Conservation (phyloP, 2,797 vertebrate genomes). For the Sebastes minor region DNA sequence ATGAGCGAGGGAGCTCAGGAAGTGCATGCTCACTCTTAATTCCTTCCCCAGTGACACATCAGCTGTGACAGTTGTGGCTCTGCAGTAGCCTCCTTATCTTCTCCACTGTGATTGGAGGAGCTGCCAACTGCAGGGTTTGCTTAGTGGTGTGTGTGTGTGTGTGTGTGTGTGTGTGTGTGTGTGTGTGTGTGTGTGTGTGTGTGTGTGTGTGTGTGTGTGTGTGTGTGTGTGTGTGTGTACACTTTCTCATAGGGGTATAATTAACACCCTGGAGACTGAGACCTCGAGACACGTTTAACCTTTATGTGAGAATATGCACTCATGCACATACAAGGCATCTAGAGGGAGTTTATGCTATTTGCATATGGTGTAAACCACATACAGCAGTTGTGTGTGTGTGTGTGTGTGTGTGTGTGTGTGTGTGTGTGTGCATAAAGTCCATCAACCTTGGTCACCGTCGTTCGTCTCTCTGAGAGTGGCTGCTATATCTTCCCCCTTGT, state of each 20-base stretch:
- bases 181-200: background rate
- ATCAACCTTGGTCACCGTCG: background rate
- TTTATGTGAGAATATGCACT: background rate
- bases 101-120: constrained; percentile 55
- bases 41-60: constrained; percentile 51
- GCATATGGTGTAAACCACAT: background rate
- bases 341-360: background rate
- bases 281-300: background rate
- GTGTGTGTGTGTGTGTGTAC: too few species aligned
- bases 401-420: background rate
- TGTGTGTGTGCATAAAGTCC: background rate
- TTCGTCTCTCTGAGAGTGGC: background rate
- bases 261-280: constrained; percentile 8
- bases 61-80: constrained; percentile 54
- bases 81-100: constrained; percentile 44
- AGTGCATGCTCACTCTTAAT: constrained; percentile 47
- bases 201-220: too few species aligned
- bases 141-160: background rate
- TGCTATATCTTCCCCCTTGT: background rate
- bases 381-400: background rate
- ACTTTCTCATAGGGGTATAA: constrained; percentile 2
- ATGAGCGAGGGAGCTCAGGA: constrained; percentile 44
- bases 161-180: background rate
- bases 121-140: constrained; percentile 31
- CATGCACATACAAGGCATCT: background rate